A percentile compares a stretch with the other conserved stretches of the same genome.
phyloP scores from a whole-genome alignment of 2,113 vertebrate species.

The Microcebus lehilahytsara region DNA sequence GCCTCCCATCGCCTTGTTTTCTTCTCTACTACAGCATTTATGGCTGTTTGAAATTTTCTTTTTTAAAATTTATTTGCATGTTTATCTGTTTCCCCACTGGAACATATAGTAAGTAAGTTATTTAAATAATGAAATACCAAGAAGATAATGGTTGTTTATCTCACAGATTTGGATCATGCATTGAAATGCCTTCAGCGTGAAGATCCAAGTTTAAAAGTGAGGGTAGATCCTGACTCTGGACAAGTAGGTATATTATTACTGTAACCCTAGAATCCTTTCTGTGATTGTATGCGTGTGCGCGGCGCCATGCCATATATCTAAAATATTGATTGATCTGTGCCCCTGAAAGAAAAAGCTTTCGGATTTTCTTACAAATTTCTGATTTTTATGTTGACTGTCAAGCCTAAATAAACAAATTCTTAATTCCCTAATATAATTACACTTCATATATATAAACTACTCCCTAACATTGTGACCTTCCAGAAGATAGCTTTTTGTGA shows the following conservation, averaged over 20 bases:
- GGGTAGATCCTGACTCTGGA: conserved; percentile 87
- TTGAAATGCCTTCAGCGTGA: conserved; percentile 95
- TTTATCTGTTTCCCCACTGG: background rate
- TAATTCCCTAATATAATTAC: conserved; percentile 16
- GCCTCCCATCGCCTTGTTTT: background rate
- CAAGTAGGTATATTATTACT: conserved; percentile 80
- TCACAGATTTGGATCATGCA: conserved; percentile 93
- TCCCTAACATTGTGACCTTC: background rate
- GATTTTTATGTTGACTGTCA: conserved; percentile 17
- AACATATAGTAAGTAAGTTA: background rate
- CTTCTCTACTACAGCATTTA: background rate
- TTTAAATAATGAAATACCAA: conserved; percentile 11
- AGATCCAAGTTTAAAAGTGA: conserved; percentile 93
- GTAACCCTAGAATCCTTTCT: background rate
- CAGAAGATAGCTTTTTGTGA: background rate
- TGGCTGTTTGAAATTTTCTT: background rate
- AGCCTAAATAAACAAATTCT: background rate
- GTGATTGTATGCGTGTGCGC: background rate
- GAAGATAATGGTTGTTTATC: conserved; percentile 29
- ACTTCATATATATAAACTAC: background rate
- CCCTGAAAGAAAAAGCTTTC: background rate
- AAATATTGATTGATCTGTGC: background rate
- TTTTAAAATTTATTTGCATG: background rate
- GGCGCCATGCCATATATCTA: background rate
- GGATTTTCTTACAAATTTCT: background rate